Conservation (phyloP, 1,140 invertebrate genomes). For the Drosophila pseudoobscura region DNA sequence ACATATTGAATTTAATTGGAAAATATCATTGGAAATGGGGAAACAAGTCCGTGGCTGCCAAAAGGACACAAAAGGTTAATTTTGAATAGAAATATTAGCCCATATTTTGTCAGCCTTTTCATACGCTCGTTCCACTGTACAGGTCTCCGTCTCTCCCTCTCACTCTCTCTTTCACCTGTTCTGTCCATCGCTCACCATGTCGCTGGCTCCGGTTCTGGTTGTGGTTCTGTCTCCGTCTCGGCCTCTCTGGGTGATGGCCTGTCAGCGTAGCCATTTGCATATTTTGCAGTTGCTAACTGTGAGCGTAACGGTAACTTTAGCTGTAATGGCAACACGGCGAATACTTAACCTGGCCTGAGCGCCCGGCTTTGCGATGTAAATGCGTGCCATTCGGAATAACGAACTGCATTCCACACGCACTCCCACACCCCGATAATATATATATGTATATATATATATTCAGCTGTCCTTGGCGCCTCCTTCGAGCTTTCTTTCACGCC, state of each 20-base stretch:
- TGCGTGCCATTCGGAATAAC: constrained; percentile 56
- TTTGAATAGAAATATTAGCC: too few species aligned
- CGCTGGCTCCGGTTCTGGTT: too few species aligned
- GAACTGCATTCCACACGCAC: constrained; percentile 55
- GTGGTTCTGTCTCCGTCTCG: too few species aligned
- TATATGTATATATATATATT: constrained; percentile 5
- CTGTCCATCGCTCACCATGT: too few species aligned
- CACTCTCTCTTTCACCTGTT: not conserved
- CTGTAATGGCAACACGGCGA: constrained; percentile 16
- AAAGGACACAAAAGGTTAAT: too few species aligned
- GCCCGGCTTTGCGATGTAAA: constrained; percentile 60
- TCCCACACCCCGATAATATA: not conserved
- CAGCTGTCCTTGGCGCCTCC: constrained; percentile 15
- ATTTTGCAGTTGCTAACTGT: constrained; percentile 35
- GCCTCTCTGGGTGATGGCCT: not conserved
- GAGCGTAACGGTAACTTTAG: constrained; percentile 24
- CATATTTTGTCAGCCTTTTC: too few species aligned
- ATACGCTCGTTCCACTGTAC: too few species aligned
- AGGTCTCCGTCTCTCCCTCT: not conserved
- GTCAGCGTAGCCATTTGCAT: constrained; percentile 49
- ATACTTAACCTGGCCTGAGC: constrained; percentile 26
- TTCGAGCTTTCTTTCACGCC: too few species aligned
- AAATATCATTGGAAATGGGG: too few species aligned
- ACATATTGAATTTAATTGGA: too few species aligned
- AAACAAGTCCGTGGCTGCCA: too few species aligned